phyloP scores from a whole-genome alignment of 1,140 invertebrate genomes.

The Diuraphis noxia region DNA sequence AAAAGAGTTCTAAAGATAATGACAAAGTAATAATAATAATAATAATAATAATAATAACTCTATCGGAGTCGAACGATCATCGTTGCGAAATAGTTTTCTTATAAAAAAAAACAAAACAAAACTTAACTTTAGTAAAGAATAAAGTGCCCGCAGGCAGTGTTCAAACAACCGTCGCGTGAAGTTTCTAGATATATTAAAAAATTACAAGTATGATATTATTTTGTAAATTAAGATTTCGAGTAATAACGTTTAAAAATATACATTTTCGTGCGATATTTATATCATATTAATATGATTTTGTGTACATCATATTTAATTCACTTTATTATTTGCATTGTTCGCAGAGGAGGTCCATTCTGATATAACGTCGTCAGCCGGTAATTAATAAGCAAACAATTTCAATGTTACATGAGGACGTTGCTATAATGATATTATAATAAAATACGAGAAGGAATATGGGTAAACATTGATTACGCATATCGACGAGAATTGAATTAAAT shows the following conservation, averaged over 20 bases:
- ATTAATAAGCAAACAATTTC: neutral
- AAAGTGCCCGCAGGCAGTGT: neutral
- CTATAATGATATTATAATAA: neutral
- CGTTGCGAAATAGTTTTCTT: neutral
- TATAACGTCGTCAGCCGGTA: neutral
- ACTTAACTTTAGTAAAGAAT: neutral
- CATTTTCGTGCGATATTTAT: no score
- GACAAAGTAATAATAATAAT: neutral
- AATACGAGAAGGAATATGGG: neutral
- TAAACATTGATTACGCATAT: no score
- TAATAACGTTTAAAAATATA: neutral
- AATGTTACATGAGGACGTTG: fast-evolving
- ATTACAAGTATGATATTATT: neutral
- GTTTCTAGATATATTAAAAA: neutral
- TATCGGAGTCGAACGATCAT: neutral
- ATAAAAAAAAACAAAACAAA: neutral
- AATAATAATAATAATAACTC: neutral
- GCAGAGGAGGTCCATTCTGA: neutral
- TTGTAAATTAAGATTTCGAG: neutral
- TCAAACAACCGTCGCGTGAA: neutral
- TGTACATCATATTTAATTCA: no score
- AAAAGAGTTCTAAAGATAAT: neutral
- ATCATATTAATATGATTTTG: no score
- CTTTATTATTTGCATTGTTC: no score
- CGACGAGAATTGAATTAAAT: neutral